Evolutionary conservation across 2,113 vertebrate species (phyloP).

Genomic region (Bombycilla garrulus): DNA sequence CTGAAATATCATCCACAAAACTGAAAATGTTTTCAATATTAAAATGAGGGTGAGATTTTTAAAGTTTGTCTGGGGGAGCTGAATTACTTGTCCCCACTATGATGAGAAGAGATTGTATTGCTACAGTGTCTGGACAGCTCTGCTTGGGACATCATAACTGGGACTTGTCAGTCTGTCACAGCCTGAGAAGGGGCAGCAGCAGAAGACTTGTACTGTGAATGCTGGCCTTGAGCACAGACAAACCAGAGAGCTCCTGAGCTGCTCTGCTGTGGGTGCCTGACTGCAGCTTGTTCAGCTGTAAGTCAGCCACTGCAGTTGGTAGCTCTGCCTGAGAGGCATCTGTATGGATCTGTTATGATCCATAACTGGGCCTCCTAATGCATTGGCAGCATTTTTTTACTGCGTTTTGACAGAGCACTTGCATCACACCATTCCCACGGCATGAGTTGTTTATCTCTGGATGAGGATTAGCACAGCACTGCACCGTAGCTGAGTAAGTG

Average conservation of each 20-base stretch:
- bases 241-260: background rate
- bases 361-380: background rate
- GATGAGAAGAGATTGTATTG: background rate
- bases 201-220: background rate
- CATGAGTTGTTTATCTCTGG: background rate
- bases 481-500: background rate
- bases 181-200: background rate
- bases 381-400: background rate
- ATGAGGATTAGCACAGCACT: background rate
- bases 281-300: background rate
- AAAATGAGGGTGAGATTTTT: background rate
- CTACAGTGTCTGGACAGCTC: background rate
- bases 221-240: background rate
- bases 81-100: background rate
- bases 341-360: background rate
- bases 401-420: background rate
- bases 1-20: background rate
- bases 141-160: background rate
- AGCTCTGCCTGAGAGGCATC: background rate
- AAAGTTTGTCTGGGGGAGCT: background rate
- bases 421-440: background rate
- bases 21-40: slow-evolving; percentile 11
- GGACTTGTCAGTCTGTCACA: background rate
- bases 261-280: background rate
- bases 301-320: background rate